Evolutionary conservation across 2,113 vertebrate species (phyloP), one percentile per base, ranked within the genome.

Genomic region (Ictidomys tridecemlineatus): DNA sequence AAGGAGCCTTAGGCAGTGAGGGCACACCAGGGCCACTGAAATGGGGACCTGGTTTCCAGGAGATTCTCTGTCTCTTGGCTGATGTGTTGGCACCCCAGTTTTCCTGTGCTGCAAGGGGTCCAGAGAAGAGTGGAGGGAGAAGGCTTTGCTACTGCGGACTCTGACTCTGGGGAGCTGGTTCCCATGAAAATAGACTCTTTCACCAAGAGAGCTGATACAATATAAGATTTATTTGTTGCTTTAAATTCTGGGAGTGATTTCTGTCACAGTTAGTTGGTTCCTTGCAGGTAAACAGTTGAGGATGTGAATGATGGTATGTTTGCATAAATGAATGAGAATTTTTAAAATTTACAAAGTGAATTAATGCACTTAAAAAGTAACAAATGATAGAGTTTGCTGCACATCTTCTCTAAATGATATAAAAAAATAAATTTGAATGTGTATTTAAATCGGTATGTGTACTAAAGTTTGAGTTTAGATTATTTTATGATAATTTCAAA

Each of bases 401-500:
- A 82, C 13, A 61, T 34, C 6, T 78, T 51, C 12, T 74, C 22
- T 84, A 2, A 65, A 13, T 53, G 18, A 67, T 56, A 32, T 76
- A 45, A 45, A 53, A 28, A 76, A 63, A 70, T 70, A 45, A 39
- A 65, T 73, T 34, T 87, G 74, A 94, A 16, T 65, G 32, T 56
- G 17, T 39, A 78, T 93, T 95, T 85, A 85, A 95, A 48, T 91
- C 86, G 85, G 53, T 39, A 16, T 70, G 30, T 74, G n/a, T n/a
- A 42, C 48, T 80, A 39, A 51, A 84, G 26, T 70, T 91, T 91
- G 83, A 85, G 34, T 84, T 80, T 69, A 82, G 78, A 56, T 89
- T 70, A 72, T 69, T 96, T 91, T 93, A 72, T 80, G n/a, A 51
- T 37, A 65, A 12, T 88, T 94, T 94, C 10, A 77, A 24, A 92